Evolutionary conservation across 1,140 invertebrate species (phyloP), one percentile per base, ranked within the genome.

Genomic region (Ridgeia piscesae): DNA sequence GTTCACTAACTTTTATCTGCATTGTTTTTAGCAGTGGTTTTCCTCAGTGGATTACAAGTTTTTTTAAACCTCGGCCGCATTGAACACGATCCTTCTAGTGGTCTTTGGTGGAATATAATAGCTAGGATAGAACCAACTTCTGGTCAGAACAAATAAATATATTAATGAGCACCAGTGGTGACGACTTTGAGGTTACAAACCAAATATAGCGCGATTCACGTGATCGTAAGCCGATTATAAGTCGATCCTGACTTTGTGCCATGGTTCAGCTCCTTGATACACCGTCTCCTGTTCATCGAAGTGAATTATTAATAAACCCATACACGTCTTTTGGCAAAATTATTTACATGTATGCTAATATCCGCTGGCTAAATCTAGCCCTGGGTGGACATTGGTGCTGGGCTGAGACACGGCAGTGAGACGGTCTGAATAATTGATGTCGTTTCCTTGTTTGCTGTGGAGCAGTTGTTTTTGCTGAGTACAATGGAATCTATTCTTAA

Each of bases 291-390:
- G 58, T 31, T 21, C 58, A 14, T n/a, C n/a, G n/a, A n/a, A n/a
- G n/a, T n/a, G n/a, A n/a, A n/a, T 77, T 77, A 77, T 77, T 77
- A 77, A 77, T 77, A 77, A 77, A 77, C 58, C 58, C 58, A 77
- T 21, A 77, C 58, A 77, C 58, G 58, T 77, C 58, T 77, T 77
- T 77, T 77, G 58, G 58, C 58, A 77, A 77, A 77, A 77, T 77
- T 77, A 77, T n/a, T n/a, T n/a, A n/a, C n/a, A n/a, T n/a, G n/a
- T n/a, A n/a, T n/a, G n/a, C n/a, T n/a, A n/a, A n/a, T 77, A 21
- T 77, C 58, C 58, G 17, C 27, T 77, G 58, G 58, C 58, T 21
- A 77, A 77, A 14, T 77, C 27, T 77, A 21, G 58, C 17, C 58
- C 11, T 31, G 58, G 27, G 58, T 31, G 27, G 58, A 27, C 58